Evolutionary conservation across 2,797 vertebrate genomes (phyloP).

Genomic region (Melanotaenia trifasciata): DNA sequence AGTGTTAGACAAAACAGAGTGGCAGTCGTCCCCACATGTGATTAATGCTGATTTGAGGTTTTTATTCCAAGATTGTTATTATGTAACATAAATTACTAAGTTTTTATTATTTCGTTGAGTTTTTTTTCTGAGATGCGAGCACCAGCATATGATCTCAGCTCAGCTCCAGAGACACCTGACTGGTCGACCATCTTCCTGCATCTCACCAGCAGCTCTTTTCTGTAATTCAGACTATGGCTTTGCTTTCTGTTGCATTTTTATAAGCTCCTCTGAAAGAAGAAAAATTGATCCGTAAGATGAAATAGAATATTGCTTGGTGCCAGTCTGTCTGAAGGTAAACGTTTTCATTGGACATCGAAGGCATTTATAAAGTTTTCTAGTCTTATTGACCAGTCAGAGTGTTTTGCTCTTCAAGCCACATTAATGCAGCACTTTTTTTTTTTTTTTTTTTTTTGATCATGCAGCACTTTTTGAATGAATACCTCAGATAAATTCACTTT

Average conservation of each 20-base stretch:
- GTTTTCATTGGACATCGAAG: not conserved
- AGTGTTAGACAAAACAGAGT: not conserved
- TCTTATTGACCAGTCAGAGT: not conserved
- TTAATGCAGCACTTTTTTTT: not conserved
- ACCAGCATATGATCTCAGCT: not conserved
- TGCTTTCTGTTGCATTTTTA: not conserved
- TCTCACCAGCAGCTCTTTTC: not conserved
- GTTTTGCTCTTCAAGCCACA: not conserved
- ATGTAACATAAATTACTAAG: not conserved
- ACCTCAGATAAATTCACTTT: not conserved
- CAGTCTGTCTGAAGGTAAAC: slow-evolving; percentile 11
- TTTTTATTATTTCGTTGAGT: not conserved
- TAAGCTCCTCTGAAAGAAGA: not conserved
- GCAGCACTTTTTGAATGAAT: not conserved
- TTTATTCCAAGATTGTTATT: not conserved
- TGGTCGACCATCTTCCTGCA: not conserved
- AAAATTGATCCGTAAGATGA: not conserved
- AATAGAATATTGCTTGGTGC: slow-evolving; percentile 3
- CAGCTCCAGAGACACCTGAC: slow-evolving; percentile 1
- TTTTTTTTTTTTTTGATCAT: not conserved
- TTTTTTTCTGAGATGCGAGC: not conserved
- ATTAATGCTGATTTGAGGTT: slow-evolving; percentile 1
- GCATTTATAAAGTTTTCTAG: not conserved
- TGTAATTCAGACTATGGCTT: not conserved
- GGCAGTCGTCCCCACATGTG: not conserved